These are phyloP conservation scores for Lasioglossum baleicum DNA, from an alignment of 1,140 invertebrate genomes.

Conservation along the genomic window DNA sequence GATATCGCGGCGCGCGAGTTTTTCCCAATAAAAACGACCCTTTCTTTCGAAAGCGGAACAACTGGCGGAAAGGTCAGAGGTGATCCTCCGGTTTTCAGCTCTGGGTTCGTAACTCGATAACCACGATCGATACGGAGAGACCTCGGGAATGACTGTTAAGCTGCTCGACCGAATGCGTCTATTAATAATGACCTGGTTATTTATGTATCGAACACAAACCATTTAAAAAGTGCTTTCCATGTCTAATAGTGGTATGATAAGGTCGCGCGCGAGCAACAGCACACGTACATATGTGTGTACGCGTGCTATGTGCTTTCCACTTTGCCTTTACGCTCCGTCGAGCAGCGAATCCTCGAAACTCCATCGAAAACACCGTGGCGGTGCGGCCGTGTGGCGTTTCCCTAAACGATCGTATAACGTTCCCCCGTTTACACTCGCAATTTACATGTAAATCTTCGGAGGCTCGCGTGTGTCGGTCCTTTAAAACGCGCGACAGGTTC, in stretches of 20 bases:
- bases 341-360: no score
- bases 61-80: conserved; percentile 10
- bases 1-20: conserved; percentile 5
- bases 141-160: not conserved
- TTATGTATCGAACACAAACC: not conserved
- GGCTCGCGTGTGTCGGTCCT: no score
- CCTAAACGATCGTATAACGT: no score
- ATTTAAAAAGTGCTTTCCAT: not conserved
- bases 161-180: not conserved
- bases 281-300: no score
- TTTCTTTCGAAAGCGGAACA: not conserved
- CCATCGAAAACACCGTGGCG: no score
- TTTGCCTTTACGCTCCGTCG: no score
- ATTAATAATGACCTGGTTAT: not conserved
- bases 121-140: not conserved
- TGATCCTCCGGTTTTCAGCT: not conserved
- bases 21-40: conserved; percentile 29
- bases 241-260: not conserved
- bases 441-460: no score
- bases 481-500: conserved; percentile 17
- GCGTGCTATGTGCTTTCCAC: no score
- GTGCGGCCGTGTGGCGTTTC: no score
- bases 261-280: no score
- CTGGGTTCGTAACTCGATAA: not conserved
- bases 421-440: no score